Evolutionary conservation across 2,888 invertebrate species (phyloP), one percentile per base, ranked within the genome.

Genomic region (Protonemura montana): DNA sequence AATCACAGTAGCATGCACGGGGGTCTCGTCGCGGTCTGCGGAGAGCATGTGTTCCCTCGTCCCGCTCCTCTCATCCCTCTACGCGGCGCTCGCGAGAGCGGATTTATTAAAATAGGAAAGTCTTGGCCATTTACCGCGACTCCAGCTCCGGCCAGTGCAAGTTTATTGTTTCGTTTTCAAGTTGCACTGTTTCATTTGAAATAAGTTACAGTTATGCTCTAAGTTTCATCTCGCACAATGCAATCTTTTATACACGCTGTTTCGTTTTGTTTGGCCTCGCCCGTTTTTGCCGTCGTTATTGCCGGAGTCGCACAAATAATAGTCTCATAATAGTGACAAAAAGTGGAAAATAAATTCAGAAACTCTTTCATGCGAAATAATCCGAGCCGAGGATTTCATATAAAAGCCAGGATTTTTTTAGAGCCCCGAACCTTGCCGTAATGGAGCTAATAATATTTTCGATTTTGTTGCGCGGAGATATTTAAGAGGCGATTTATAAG

Each of bases 311-410:
- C 28, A 78, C 78, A 78, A 78, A 78, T 78, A 27, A 78, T 78
- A 27, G 26, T 78, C 78, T 78, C 78, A 78, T 78, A 27, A 26
- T 78, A 26, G 78, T 78, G 28, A 26, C 78, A 28, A 78, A 78
- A 28, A 78, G 28, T 27, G 26, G 28, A 78, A 78, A 78, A 78
- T 28, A 26, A 78, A 28, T 78, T 78, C 78, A 78, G 28, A 28
- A 78, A 78, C 59, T 78, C 78, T 78, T 28, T 78, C 78, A 78
- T 78, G 78, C 28, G 78, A 27, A 28, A 78, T 78, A 78, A 78
- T 59, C 59, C 59, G 59, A 3, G 59, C 13, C 59, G 59, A 59
- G 59, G 59, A 59, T 59, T 59, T 59, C 59, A 21, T 59, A 59
- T 59, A 21, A 21, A 59, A 59, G 59, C 59, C 59, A 59, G 59